phyloP scores from a whole-genome alignment of 1,140 invertebrate genomes.

The Drosophila arizonae region DNA sequence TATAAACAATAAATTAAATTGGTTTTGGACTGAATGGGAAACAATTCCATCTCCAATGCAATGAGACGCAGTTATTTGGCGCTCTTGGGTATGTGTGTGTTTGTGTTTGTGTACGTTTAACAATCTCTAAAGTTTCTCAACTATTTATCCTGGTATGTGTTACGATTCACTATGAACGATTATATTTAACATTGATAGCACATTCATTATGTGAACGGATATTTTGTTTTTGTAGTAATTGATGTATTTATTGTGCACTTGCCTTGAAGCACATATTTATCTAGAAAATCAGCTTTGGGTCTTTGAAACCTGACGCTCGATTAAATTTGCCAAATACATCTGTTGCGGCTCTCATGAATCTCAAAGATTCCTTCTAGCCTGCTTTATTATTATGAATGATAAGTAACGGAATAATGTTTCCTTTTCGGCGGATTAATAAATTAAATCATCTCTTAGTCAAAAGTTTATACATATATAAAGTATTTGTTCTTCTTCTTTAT shows the following conservation, averaged over 20 bases:
- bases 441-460: conserved; percentile 1
- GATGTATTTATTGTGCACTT: conserved; percentile 20
- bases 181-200: conserved; percentile 38
- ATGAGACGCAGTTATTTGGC: conserved; percentile 28
- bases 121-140: conserved; percentile 48
- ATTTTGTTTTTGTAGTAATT: conserved; percentile 17
- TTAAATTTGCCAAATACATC: conserved; percentile 1
- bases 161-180: conserved; percentile 33
- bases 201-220: conserved; percentile 37
- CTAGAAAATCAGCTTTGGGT: conserved; percentile 28
- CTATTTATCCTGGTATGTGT: conserved; percentile 24
- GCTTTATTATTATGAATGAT: not conserved
- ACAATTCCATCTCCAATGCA: conserved; percentile 36
- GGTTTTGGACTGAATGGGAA: conserved; percentile 38
- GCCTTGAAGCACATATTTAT: conserved; percentile 10
- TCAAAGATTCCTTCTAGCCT: not conserved
- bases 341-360: conserved; percentile 1
- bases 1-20: conserved; percentile 37
- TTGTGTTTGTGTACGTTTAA: conserved; percentile 27
- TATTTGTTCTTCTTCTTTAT: not conserved
- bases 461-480: not conserved
- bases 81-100: conserved; percentile 9
- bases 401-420: not conserved
- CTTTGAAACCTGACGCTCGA: conserved; percentile 34
- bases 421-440: conserved; percentile 5